Conservation (phyloP, 2,113 vertebrate species). For the Indicator maculatus region DNA sequence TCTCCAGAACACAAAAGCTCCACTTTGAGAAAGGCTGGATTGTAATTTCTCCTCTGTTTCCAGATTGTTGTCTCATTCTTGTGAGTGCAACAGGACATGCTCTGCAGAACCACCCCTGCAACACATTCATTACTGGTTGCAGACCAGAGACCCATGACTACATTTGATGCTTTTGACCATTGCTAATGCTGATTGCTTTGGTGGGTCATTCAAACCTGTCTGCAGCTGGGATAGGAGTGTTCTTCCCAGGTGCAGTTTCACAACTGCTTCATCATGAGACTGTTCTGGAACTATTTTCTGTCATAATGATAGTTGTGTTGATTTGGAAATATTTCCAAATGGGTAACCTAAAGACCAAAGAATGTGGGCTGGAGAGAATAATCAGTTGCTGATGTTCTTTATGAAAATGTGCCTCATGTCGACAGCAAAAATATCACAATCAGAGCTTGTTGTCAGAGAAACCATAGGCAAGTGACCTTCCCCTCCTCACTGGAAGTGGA, state of each 20-base stretch:
- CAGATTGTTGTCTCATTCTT: not conserved
- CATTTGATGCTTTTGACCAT: not conserved
- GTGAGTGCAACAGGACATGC: accelerated
- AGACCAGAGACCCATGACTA: not conserved
- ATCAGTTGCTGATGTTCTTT: not conserved
- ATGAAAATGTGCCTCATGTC: not conserved
- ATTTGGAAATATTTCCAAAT: not conserved
- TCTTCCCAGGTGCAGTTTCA: not conserved
- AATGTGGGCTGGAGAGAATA: not conserved
- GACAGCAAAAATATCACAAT: not conserved
- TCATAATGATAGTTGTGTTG: not conserved
- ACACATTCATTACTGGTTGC: not conserved
- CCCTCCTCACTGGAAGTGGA: not conserved
- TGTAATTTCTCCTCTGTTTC: not conserved
- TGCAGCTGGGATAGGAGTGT: not conserved
- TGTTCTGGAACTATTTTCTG: not conserved
- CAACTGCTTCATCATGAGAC: not conserved
- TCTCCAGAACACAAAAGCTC: not conserved
- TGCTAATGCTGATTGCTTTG: not conserved
- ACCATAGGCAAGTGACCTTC: not conserved
- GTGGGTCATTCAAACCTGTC: not conserved
- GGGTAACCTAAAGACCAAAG: not conserved
- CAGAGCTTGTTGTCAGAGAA: not conserved
- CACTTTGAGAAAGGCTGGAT: not conserved
- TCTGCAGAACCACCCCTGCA: not conserved